Conservation (phyloP, 1,140 invertebrate genomes). For the Achatina immaculata region DNA sequence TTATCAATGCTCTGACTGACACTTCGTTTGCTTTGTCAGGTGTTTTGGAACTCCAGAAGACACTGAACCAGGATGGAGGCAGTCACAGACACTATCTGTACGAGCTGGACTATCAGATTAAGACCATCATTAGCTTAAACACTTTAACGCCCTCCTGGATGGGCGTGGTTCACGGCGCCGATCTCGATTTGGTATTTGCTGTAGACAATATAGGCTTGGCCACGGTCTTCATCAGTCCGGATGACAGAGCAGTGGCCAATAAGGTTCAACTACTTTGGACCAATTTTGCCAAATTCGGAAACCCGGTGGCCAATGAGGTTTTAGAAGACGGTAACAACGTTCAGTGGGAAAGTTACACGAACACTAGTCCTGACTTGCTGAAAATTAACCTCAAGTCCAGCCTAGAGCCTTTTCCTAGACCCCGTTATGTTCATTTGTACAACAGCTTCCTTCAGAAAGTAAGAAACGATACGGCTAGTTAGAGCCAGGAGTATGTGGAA, state of each 20-base stretch:
- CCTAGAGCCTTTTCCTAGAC: background rate
- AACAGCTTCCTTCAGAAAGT: background rate
- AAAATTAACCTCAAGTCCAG: background rate
- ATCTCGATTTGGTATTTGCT: background rate
- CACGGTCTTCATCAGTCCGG: background rate
- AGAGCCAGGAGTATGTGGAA: too few species aligned
- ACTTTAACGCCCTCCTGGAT: background rate
- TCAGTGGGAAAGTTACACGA: background rate
- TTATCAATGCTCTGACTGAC: background rate
- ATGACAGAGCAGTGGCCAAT: background rate
- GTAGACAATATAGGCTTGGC: too few species aligned
- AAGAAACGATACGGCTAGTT: background rate
- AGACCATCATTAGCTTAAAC: too few species aligned
- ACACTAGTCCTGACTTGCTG: background rate
- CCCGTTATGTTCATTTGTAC: background rate
- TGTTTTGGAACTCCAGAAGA: background rate
- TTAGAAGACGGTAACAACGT: background rate
- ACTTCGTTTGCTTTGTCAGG: background rate
- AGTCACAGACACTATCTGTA: background rate
- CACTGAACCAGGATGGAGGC: background rate
- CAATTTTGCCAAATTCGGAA: conserved; percentile 7
- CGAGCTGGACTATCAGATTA: background rate
- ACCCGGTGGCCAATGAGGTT: background rate
- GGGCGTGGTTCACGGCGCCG: background rate
- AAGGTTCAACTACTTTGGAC: background rate